A percentile compares a stretch with the other conserved stretches of the same genome.
Conservation (phyloP, 2,797 vertebrate species). For the Mormyrus proboscirostris region DNA sequence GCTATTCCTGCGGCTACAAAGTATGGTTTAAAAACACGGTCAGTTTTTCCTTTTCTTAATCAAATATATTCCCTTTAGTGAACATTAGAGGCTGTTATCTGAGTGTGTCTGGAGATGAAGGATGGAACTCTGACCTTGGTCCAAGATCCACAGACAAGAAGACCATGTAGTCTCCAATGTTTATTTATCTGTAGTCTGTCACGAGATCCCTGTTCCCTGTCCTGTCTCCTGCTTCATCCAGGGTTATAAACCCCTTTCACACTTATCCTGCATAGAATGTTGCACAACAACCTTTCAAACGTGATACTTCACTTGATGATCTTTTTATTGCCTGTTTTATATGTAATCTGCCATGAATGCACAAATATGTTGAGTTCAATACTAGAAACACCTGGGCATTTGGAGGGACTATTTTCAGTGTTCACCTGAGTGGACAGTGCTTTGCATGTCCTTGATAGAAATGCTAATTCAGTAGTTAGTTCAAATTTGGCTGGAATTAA, state of each 20-base stretch:
- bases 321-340: neutral
- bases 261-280: neutral
- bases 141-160: neutral
- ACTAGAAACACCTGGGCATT: neutral
- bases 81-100: neutral
- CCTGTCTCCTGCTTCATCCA: neutral
- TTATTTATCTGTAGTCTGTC: neutral
- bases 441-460: neutral
- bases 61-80: neutral
- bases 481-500: neutral
- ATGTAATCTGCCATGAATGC: neutral
- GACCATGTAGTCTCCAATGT: neutral
- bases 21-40: neutral
- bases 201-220: neutral
- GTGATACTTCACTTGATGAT: neutral
- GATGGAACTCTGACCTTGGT: neutral
- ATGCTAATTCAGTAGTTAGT: neutral
- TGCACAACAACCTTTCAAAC: neutral
- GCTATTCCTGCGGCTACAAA: neutral
- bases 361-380: neutral
- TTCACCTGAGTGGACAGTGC: neutral
- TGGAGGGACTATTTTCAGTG: neutral
- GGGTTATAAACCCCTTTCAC: neutral
- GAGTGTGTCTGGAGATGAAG: neutral
- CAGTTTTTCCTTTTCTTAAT: neutral